A percentile compares a stretch with the other conserved stretches of the same genome.
Conservation (phyloP, 2,797 vertebrate species). For the Rhinophrynus dorsalis region DNA sequence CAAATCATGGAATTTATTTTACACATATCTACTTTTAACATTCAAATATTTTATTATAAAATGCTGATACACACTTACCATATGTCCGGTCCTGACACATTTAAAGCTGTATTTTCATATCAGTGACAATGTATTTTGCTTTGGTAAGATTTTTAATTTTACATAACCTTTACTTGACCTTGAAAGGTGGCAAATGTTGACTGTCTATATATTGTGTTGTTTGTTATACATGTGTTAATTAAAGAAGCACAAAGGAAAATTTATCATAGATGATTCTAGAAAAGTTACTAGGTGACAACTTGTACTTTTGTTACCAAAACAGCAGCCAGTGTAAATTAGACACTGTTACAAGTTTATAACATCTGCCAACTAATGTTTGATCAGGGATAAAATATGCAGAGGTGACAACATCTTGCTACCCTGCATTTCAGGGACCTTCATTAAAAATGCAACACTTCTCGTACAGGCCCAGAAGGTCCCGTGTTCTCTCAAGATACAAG, state of each 20-base stretch:
- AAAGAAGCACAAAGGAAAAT: slow-evolving; percentile 47
- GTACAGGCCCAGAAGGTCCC: slow-evolving; percentile 80
- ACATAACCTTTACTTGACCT: too few species aligned
- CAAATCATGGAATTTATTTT: too few species aligned
- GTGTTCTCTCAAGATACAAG: slow-evolving; percentile 73
- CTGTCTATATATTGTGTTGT: too few species aligned
- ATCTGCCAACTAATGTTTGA: slow-evolving; percentile 92
- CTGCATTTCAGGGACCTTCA: slow-evolving; percentile 84
- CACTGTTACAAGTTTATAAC: slow-evolving; percentile 82
- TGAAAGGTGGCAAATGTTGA: too few species aligned
- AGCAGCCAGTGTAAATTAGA: slow-evolving; percentile 76
- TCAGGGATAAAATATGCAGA: slow-evolving; percentile 93
- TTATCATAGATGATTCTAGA: slow-evolving; percentile 34
- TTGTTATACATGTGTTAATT: slow-evolving; percentile 47
- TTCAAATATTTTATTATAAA: too few species aligned
- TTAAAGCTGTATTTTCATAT: too few species aligned
- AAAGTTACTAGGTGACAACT: slow-evolving; percentile 69
- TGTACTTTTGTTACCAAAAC: slow-evolving; percentile 72
- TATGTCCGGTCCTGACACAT: too few species aligned
- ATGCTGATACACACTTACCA: too few species aligned
- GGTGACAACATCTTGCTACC: slow-evolving; percentile 89
- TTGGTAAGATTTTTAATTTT: too few species aligned
- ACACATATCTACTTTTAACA: too few species aligned
- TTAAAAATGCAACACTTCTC: slow-evolving; percentile 89
- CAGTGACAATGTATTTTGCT: too few species aligned